Percentiles rank a stretch among this genome's conserved stretches.
These are phyloP conservation scores for Drosophila anceps DNA, from an alignment of 2,888 invertebrate species.

Conservation along the genomic window DNA sequence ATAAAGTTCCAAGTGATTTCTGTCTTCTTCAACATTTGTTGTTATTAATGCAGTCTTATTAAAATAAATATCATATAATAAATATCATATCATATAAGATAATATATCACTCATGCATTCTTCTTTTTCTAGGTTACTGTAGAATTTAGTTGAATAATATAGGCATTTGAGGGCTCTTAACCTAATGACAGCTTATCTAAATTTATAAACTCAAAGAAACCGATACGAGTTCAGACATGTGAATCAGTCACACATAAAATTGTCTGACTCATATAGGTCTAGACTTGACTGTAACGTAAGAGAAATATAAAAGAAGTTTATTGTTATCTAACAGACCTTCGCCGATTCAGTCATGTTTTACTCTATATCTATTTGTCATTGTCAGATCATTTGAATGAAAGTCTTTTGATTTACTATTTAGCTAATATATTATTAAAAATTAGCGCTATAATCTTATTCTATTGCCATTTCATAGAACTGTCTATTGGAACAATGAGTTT, in stretches of 20 bases:
- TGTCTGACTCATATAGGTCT: neutral
- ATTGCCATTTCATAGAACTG: no score
- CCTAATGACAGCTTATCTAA: neutral
- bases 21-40: neutral
- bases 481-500: no score
- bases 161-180: neutral
- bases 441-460: no score
- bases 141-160: neutral
- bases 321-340: no score
- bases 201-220: neutral
- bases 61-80: no score
- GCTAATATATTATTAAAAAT: no score
- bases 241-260: neutral
- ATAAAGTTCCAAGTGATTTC: neutral
- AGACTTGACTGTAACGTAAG: neutral
- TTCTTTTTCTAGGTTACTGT: neutral
- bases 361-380: neutral
- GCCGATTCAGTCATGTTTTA: no score
- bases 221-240: neutral
- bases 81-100: neutral
- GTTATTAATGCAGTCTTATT: neutral
- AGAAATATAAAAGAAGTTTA: neutral
- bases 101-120: neutral
- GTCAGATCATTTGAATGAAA: no score
- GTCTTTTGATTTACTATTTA: no score